Conservation (phyloP, 1,140 invertebrate species). For the Drosophila novamexicana region DNA sequence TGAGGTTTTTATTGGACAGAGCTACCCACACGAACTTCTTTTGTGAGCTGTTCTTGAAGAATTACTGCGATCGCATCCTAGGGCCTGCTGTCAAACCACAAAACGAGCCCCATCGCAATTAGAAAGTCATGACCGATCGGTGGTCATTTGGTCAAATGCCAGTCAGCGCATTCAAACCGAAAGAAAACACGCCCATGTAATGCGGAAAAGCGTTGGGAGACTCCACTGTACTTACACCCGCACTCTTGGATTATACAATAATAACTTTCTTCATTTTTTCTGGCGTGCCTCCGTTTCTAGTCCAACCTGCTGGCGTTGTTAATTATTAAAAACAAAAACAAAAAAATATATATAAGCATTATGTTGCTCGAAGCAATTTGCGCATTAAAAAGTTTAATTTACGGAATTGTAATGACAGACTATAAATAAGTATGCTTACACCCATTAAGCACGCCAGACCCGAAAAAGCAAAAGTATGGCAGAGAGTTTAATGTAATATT, state of each 20-base stretch:
- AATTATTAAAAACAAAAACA: constrained; percentile 65
- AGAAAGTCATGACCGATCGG: constrained; percentile 60
- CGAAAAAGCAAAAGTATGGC: constrained; percentile 50
- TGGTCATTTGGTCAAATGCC: constrained; percentile 41
- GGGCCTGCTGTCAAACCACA: constrained; percentile 35
- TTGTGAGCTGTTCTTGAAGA: constrained; percentile 47
- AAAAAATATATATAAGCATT: constrained; percentile 16
- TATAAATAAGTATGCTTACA: constrained; percentile 78
- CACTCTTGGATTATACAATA: constrained; percentile 59
- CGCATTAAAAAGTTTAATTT: constrained; percentile 82
- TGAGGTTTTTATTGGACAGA: constrained; percentile 52
- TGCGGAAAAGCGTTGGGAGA: constrained; percentile 57
- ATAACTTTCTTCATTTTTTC: constrained; percentile 60
- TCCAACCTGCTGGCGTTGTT: constrained; percentile 33
- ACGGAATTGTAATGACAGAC: constrained; percentile 78
- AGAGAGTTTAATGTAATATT: constrained; percentile 75
- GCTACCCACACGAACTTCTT: constrained; percentile 44
- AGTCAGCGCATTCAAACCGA: constrained; percentile 5
- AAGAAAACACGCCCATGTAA: constrained; percentile 61
- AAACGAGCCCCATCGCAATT: constrained; percentile 54
- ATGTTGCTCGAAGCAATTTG: constrained; percentile 69
- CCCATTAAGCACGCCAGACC: constrained; percentile 59
- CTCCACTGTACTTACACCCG: constrained; percentile 10
- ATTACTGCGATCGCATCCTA: constrained; percentile 50
- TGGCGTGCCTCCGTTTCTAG: constrained; percentile 42